phyloP scores from a whole-genome alignment of 2,113 vertebrate genomes.

The Grammomys dolichurus region DNA sequence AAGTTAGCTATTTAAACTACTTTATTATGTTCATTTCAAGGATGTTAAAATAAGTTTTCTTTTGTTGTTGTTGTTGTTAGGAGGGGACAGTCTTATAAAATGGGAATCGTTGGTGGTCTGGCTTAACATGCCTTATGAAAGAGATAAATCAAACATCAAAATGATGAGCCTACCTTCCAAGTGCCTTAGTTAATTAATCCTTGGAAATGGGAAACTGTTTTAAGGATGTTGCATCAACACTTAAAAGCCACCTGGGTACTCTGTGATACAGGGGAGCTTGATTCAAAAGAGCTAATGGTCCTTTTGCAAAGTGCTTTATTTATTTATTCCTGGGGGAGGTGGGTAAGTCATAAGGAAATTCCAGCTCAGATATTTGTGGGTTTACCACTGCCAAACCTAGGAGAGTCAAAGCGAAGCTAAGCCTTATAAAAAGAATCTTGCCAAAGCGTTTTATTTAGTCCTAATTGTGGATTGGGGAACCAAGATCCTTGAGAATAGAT shows the following conservation, averaged over 20 bases:
- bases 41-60: constrained; percentile 6
- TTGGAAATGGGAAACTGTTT: background rate
- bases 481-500: background rate
- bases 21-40: constrained; percentile 45
- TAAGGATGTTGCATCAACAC: constrained; percentile 23
- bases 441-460: background rate
- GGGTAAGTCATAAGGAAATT: background rate
- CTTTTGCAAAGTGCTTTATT: constrained; percentile 35
- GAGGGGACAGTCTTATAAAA: constrained; percentile 25
- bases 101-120: constrained; percentile 23
- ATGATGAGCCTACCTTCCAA: constrained; percentile 43
- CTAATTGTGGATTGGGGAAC: constrained; percentile 1
- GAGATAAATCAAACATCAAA: constrained; percentile 55
- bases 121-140: constrained; percentile 27
- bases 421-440: background rate
- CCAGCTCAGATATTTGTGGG: constrained; percentile 32
- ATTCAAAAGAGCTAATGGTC: constrained; percentile 7
- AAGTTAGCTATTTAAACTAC: background rate
- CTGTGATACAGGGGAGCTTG: background rate
- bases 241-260: constrained; percentile 43
- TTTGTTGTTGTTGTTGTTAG: constrained; percentile 10
- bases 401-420: constrained; percentile 49
- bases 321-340: background rate
- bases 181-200: constrained; percentile 53
- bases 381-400: constrained; percentile 7